Evolutionary conservation across 1,140 invertebrate genomes (phyloP).

Genomic region (Pachypeltis micranthus): DNA sequence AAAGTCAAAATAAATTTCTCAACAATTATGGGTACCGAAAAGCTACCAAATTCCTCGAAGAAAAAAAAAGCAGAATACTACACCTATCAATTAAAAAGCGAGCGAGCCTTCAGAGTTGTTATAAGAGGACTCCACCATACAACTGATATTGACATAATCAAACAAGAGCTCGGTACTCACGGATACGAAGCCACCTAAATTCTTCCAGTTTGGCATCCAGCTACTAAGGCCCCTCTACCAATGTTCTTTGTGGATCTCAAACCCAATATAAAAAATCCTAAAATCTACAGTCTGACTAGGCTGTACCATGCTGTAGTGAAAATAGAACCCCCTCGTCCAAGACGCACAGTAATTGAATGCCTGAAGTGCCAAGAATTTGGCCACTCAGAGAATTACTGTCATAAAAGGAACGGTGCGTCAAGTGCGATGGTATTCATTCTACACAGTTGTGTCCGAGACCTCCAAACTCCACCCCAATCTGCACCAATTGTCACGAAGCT

Average conservation of each 20-base stretch:
- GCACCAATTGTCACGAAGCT: slow-evolving; percentile 29
- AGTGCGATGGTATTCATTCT: slow-evolving; percentile 31
- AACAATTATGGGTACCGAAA: background rate
- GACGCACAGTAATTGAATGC: slow-evolving; percentile 28
- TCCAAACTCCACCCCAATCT: slow-evolving; percentile 24
- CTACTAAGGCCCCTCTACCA: slow-evolving; percentile 27
- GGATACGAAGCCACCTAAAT: slow-evolving; percentile 7
- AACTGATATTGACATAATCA: slow-evolving; percentile 27
- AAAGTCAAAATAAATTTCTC: background rate
- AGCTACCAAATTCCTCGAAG: background rate
- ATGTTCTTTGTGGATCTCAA: slow-evolving; percentile 32
- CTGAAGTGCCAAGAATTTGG: slow-evolving; percentile 32
- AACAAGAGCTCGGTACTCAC: slow-evolving; percentile 23
- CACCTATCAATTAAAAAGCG: slow-evolving; percentile 32
- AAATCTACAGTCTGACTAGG: slow-evolving; percentile 30
- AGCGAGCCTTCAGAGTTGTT: slow-evolving; percentile 31
- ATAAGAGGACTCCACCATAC: slow-evolving; percentile 30
- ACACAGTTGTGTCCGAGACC: slow-evolving; percentile 33
- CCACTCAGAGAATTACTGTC: slow-evolving; percentile 33
- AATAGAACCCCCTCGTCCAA: slow-evolving; percentile 28
- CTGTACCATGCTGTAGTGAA: slow-evolving; percentile 28
- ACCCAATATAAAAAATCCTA: slow-evolving; percentile 30
- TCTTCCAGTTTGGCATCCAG: slow-evolving; percentile 6
- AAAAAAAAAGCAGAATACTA: slow-evolving; percentile 23
- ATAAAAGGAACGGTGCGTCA: slow-evolving; percentile 30